These are phyloP conservation scores for Osmerus eperlanus DNA, from an alignment of 2,113 vertebrate genomes.

Conservation along the genomic window DNA sequence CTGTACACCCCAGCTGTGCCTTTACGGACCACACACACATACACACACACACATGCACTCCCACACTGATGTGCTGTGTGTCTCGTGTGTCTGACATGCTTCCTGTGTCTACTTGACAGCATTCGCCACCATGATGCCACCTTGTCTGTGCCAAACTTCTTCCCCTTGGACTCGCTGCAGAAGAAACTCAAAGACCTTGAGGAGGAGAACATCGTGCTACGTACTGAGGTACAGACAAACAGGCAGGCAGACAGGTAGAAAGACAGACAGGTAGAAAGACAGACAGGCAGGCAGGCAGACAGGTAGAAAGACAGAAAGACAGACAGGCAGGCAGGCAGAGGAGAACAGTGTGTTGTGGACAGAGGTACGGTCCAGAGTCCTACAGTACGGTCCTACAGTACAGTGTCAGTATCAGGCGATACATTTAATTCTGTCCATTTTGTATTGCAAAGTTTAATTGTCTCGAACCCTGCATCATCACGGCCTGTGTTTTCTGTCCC, in stretches of 20 bases:
- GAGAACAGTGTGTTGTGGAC: no score
- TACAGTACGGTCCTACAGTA: no score
- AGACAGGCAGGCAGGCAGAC: no score
- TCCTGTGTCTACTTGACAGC: slow-evolving; percentile 54
- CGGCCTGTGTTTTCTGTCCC: slow-evolving; percentile 2
- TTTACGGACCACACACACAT: no score
- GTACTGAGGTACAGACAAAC: slow-evolving; percentile 79
- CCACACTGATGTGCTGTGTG: background rate
- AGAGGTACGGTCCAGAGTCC: no score
- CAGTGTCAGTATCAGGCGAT: no score
- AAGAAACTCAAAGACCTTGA: slow-evolving; percentile 98
- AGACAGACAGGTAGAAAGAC: background rate
- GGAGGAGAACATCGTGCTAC: slow-evolving; percentile 91
- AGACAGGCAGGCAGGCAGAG: background rate
- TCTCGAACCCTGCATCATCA: background rate
- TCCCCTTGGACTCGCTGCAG: slow-evolving; percentile 93
- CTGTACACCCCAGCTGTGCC: no score
- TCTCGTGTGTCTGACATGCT: background rate
- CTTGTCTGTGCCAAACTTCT: slow-evolving; percentile 81
- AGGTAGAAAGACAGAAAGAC: background rate
- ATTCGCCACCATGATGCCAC: slow-evolving; percentile 84
- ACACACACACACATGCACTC: no score
- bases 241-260: background rate
- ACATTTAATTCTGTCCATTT: background rate
- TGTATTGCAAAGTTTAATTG: background rate